A percentile compares a stretch with the other conserved stretches of the same genome.
These are phyloP conservation scores for Prunella strophiata DNA, from an alignment of 2,797 vertebrate genomes.

Conservation along the genomic window DNA sequence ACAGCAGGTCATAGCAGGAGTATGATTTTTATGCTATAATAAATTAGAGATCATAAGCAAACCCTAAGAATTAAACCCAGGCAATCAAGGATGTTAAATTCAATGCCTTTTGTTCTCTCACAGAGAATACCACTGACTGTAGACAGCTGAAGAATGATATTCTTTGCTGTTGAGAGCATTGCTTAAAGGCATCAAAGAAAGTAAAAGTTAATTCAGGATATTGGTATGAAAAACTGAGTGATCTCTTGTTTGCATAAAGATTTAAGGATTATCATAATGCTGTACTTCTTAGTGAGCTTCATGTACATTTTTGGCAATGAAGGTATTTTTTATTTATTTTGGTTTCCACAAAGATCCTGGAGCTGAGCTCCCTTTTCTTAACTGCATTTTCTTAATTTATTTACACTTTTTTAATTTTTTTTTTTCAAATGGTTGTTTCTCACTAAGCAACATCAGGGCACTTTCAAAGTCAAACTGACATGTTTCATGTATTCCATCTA, in stretches of 20 bases:
- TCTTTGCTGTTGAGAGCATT: not conserved
- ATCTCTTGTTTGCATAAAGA: not conserved
- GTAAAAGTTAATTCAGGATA: not conserved
- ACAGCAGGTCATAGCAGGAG: not conserved
- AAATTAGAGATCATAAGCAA: not conserved
- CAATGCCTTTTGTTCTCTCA: not conserved
- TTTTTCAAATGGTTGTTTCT: not conserved
- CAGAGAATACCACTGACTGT: not conserved
- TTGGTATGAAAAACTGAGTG: not conserved
- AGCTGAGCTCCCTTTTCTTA: not conserved
- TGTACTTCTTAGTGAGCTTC: not conserved
- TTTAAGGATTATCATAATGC: not conserved
- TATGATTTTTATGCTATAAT: not conserved
- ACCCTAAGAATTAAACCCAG: not conserved
- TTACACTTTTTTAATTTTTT: not conserved
- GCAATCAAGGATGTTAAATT: not conserved
- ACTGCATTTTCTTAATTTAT: not conserved
- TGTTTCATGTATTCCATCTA: not conserved
- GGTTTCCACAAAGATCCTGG: not conserved
- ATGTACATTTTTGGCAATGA: not conserved
- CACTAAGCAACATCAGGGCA: not conserved
- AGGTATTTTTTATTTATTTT: not conserved
- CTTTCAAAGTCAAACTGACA: not conserved
- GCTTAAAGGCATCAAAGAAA: not conserved
- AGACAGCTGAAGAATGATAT: not conserved